Conservation (phyloP, 2,113 vertebrate species). For the Oriolus oriolus region DNA sequence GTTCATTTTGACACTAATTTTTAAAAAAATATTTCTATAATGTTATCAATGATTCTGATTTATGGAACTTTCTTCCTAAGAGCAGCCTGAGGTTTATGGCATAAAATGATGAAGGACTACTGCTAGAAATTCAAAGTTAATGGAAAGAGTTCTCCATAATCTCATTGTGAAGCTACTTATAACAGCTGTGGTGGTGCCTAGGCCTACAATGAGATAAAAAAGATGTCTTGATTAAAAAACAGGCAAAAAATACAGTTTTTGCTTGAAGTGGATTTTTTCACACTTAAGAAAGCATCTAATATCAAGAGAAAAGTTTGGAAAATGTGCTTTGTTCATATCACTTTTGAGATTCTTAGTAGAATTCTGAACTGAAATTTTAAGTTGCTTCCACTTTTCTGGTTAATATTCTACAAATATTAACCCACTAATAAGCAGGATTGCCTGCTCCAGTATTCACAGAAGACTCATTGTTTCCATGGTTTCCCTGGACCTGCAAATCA, state of each 20-base stretch:
- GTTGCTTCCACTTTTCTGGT: neutral
- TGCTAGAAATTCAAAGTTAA: neutral
- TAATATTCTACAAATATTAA: neutral
- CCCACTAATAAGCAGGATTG: neutral
- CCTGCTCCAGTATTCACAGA: neutral
- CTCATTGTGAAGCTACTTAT: neutral
- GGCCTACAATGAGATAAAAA: neutral
- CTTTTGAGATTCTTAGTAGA: neutral
- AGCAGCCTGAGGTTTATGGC: neutral
- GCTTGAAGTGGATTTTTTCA: neutral
- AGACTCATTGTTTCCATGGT: neutral
- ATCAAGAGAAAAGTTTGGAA: neutral
- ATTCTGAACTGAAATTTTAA: neutral
- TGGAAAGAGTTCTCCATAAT: neutral
- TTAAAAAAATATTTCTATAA: neutral
- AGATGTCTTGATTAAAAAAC: neutral
- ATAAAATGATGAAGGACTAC: neutral
- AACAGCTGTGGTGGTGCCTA: neutral
- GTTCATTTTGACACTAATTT: neutral
- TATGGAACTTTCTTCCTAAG: neutral
- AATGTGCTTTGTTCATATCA: neutral
- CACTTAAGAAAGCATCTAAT: neutral
- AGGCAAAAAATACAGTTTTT: neutral
- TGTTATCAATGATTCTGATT: neutral
- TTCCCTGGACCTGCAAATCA: neutral